Base-by-base conservation (phyloP, 2,113 vertebrate genomes). In the Daubentonia madagascariensis region DNA sequence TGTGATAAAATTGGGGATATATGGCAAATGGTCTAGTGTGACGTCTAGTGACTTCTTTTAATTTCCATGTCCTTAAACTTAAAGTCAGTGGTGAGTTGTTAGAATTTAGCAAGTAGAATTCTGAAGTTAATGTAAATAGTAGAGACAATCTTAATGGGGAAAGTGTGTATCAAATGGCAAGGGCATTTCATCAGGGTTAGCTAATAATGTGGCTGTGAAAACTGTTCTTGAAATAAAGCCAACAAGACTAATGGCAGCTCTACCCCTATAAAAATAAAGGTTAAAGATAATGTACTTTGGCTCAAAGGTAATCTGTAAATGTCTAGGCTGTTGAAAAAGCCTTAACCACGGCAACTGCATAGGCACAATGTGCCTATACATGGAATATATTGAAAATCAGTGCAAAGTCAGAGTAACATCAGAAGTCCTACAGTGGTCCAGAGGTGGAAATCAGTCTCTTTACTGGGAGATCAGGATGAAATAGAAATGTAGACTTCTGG, bases 251-350 rank as follows among this genome's bases (percentile, higher is more conserved):
- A 83, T 3, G 67, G 75, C 89, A 61, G 52, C 30, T 22, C 57
- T 63, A 63, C 22, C 22, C 45, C 57, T 90, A 65, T 85, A 91
- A 85, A 79, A 98, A 85, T 52, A 95, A 94, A 95, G 12, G 22
- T 45, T 67, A 94, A 93, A 72, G 63, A 1, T 73, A 57, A 40
- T 35, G 8, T 40, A 23, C 37, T 93, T 93, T 88, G 45, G 8
- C 40, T 93, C 52, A 48, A 68, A 93, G 12, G 16, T 65, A 16
- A 54, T n/a, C 54, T 70, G 6, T 70, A 85, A 96, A 63, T 35
- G 11, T 88, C 57, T 61, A 35, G 10, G 48, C n/a, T 78, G 2
- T 45, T 54, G 4, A 85, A 48, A 92, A 89, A 43, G 0, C 0
- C 12, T 32, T 14, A 11, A 48, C 6, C 10, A n/a, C 35, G 43